Conservation (phyloP, 2,888 invertebrate genomes). For the Phalera bucephala region DNA sequence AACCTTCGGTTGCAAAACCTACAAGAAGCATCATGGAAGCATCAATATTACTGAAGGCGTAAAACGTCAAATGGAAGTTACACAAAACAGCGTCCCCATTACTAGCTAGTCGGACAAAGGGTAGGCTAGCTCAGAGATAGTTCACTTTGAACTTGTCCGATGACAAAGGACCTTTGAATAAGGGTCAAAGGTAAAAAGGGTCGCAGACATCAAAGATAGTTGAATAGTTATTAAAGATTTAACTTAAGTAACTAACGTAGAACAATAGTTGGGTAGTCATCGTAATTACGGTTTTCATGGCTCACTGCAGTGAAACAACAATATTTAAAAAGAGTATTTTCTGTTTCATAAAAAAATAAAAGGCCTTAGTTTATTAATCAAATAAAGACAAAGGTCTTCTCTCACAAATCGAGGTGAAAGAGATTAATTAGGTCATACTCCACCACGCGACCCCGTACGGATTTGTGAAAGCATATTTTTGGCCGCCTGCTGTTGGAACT, state of each 20-base stretch:
- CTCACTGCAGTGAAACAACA: too few species aligned
- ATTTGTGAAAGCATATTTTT: too few species aligned
- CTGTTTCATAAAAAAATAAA: too few species aligned
- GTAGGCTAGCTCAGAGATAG: conserved; percentile 53
- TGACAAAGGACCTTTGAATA: conserved; percentile 56
- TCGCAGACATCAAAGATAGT: conserved; percentile 69
- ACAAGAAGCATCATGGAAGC: too few species aligned
- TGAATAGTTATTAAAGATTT: conserved; percentile 61
- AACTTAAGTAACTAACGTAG: conserved; percentile 13
- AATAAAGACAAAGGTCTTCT: too few species aligned
- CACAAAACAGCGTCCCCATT: conserved; percentile 23
- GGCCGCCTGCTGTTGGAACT: too few species aligned
- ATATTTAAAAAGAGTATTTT: too few species aligned
- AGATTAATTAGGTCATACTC: too few species aligned
- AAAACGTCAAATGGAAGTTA: conserved; percentile 17
- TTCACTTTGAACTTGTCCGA: conserved; percentile 62
- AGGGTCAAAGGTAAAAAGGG: conserved; percentile 71
- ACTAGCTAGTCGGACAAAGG: conserved; percentile 41
- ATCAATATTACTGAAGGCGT: conserved; percentile 3
- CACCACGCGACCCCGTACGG: too few species aligned
- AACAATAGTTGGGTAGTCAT: conserved; percentile 11
- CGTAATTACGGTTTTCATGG: neutral
- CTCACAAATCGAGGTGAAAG: too few species aligned
- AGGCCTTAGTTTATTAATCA: too few species aligned
- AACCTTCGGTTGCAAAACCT: too few species aligned